Evolutionary conservation across 1,140 invertebrate genomes (phyloP).

Genomic region (Chionoecetes opilio): DNA sequence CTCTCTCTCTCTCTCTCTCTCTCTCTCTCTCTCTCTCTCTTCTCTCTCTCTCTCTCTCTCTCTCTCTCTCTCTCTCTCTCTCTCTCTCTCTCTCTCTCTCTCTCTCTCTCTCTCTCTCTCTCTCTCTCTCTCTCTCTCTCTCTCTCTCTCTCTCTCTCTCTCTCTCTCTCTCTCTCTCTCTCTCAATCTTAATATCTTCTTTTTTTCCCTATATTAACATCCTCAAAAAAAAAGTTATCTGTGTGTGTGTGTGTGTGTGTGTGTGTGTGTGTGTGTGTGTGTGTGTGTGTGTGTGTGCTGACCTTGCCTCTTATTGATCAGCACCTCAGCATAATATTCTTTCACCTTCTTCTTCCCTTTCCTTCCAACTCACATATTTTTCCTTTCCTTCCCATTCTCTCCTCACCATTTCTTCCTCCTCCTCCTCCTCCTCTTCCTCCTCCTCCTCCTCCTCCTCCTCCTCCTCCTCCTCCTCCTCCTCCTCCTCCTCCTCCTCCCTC

Average conservation of each 20-base stretch:
- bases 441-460: neutral
- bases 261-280: too few species aligned
- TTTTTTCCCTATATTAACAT: too few species aligned
- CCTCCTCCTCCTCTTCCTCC: constrained; percentile 38
- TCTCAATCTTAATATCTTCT: neutral
- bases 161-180: neutral
- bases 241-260: too few species aligned
- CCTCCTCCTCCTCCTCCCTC: neutral
- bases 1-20: neutral
- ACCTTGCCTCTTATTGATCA: too few species aligned
- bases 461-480: neutral
- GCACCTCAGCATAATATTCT: neutral
- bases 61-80: neutral
- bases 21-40: neutral
- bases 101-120: constrained; percentile 9
- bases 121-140: constrained; percentile 27
- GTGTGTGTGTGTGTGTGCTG: too few species aligned
- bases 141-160: constrained; percentile 24
- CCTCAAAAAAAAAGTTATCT: too few species aligned
- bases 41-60: neutral
- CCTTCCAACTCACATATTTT: neutral
- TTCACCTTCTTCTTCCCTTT: neutral
- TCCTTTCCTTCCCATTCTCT: neutral
- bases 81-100: neutral
- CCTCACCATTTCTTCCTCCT: neutral